A percentile compares a stretch with the other conserved stretches of the same genome.
phyloP scores from a whole-genome alignment of 30 jellyfish, hydroid and myxozoan species.

The Turritopsis rubra region DNA sequence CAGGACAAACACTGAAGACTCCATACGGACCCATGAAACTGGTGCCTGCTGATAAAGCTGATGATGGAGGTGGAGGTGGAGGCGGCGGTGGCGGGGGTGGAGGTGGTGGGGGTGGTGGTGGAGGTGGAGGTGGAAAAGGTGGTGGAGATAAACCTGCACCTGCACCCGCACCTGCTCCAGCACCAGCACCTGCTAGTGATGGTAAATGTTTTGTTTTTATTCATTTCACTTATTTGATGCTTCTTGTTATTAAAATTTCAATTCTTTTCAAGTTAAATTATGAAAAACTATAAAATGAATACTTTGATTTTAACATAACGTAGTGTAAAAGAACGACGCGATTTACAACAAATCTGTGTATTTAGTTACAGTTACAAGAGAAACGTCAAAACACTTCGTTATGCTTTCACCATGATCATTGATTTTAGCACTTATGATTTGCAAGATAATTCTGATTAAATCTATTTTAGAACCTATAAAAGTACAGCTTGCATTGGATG shows the following conservation, averaged over 20 bases:
- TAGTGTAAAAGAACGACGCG: too few relatives aligned
- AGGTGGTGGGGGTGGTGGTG: constrained; percentile 62
- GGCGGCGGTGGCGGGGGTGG: constrained; percentile 80
- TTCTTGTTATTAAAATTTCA: too few relatives aligned
- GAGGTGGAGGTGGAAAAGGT: constrained; percentile 48
- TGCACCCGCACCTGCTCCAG: constrained; percentile 47
- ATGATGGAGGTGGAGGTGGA: constrained; percentile 64
- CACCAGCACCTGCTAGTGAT: constrained; percentile 41
- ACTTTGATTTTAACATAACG: too few relatives aligned
- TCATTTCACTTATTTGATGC: background rate
- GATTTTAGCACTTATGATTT: too few relatives aligned
- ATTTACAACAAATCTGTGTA: too few relatives aligned
- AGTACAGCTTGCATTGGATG: constrained; percentile 70
- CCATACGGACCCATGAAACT: constrained; percentile 95
- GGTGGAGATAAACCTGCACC: constrained; percentile 33
- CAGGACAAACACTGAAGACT: constrained; percentile 78
- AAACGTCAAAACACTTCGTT: too few relatives aligned
- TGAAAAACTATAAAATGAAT: too few relatives aligned
- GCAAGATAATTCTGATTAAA: too few relatives aligned
- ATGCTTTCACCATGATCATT: too few relatives aligned
- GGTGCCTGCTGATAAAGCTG: constrained; percentile 76
- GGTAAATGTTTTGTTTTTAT: background rate
- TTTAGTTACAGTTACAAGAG: too few relatives aligned
- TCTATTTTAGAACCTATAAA: constrained; percentile 56
- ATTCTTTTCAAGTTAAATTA: too few relatives aligned